Evolutionary conservation across 2,797 vertebrate species (phyloP).

Genomic region (Propithecus perrieri): DNA sequence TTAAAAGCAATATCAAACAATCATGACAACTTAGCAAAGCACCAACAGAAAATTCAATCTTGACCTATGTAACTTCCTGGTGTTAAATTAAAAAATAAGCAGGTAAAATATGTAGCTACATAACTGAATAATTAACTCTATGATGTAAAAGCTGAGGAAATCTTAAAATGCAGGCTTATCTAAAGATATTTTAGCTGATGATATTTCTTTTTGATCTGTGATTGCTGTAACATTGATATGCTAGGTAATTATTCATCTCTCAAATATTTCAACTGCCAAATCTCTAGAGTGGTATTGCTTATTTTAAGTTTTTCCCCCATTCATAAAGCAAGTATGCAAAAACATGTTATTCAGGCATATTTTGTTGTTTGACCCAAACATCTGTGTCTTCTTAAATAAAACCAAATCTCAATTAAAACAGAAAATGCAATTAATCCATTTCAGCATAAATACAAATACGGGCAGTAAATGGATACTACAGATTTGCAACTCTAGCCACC

Average conservation of each 20-base stretch:
- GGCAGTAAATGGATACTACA: neutral
- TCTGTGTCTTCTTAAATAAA: constrained; percentile 36
- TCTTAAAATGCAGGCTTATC: neutral
- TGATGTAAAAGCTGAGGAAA: neutral
- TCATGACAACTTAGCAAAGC: neutral
- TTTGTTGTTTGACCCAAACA: constrained; percentile 46
- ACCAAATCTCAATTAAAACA: neutral
- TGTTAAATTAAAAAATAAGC: neutral
- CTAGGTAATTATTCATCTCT: neutral
- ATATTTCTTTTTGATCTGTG: neutral
- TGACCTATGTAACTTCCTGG: neutral
- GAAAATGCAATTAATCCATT: neutral
- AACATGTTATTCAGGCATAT: constrained; percentile 22
- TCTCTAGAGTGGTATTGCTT: neutral
- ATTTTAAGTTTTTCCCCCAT: constrained; percentile 36
- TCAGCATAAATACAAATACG: neutral
- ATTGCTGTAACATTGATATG: neutral
- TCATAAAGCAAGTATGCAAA: constrained; percentile 36
- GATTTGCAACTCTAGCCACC: neutral
- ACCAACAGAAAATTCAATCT: neutral
- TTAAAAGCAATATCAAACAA: neutral
- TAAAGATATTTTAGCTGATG: neutral
- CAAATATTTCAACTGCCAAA: neutral
- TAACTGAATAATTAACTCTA: neutral
- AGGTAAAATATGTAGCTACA: neutral